phyloP scores from a whole-genome alignment of 2,797 vertebrate genomes.

The Semotilus atromaculatus region DNA sequence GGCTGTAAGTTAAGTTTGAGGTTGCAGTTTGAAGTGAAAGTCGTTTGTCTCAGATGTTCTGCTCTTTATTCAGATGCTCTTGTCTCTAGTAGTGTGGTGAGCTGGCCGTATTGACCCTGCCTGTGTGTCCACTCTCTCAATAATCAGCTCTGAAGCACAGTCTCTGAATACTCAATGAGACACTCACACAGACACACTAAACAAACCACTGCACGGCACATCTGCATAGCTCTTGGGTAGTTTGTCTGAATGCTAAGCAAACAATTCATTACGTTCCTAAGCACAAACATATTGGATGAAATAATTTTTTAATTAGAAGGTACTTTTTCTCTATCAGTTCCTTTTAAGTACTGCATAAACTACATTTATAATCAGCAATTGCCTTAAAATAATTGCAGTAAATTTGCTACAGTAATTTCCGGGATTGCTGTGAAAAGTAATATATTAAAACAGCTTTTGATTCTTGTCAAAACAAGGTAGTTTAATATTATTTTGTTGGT shows the following conservation, averaged over 20 bases:
- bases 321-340: too few species aligned
- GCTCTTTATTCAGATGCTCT: slow-evolving; percentile 77
- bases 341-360: too few species aligned
- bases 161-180: slow-evolving; percentile 39
- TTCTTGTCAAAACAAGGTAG: background rate
- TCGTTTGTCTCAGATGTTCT: slow-evolving; percentile 66
- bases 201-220: slow-evolving; percentile 9
- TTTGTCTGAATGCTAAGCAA: background rate
- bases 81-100: slow-evolving; percentile 76
- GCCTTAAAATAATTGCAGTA: background rate
- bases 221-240: background rate
- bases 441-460: background rate
- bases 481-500: background rate
- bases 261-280: background rate
- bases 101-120: slow-evolving; percentile 76
- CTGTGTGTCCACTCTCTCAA: slow-evolving; percentile 73
- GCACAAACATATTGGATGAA: background rate
- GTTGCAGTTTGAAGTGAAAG: slow-evolving; percentile 60
- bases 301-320: too few species aligned
- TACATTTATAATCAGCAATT: background rate
- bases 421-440: background rate
- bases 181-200: slow-evolving; percentile 30
- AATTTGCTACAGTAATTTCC: background rate
- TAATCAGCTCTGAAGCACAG: slow-evolving; percentile 69
- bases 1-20: slow-evolving; percentile 47